These are phyloP conservation scores for Apocrypta bakeri DNA, from an alignment of 1,140 invertebrate genomes.

Conservation along the genomic window DNA sequence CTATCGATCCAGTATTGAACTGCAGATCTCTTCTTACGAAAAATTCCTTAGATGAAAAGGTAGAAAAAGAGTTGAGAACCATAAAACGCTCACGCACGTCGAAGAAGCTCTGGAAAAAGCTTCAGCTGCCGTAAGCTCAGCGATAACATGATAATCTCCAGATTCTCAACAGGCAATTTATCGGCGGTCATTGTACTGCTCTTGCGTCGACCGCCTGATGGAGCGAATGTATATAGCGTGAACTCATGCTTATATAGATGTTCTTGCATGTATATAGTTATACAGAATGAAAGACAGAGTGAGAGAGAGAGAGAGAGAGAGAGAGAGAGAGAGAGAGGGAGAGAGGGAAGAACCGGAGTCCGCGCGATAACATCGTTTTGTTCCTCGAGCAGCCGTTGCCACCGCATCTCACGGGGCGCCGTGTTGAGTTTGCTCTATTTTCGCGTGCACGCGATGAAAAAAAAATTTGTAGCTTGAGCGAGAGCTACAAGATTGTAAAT, in stretches of 20 bases:
- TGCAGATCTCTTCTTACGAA: too few species aligned
- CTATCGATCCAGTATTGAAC: too few species aligned
- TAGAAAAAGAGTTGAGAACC: too few species aligned
- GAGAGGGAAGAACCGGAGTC: neutral
- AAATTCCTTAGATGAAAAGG: too few species aligned
- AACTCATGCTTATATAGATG: neutral
- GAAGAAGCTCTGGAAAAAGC: too few species aligned
- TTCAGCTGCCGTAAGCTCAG: neutral
- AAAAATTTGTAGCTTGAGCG: neutral
- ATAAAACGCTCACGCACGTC: too few species aligned
- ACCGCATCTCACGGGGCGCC: neutral
- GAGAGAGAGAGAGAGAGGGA: neutral
- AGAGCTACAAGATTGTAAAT: neutral
- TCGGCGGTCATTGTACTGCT: conserved; percentile 23
- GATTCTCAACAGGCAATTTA: conserved; percentile 29
- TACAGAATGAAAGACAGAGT: neutral
- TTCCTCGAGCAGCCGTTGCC: neutral
- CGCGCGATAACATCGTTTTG: conserved; percentile 16
- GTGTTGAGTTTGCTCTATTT: neutral
- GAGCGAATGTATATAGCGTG: conserved; percentile 1
- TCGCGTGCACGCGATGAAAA: neutral
- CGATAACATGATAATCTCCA: conserved; percentile 25
- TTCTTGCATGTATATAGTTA: neutral
- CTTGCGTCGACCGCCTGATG: conserved; percentile 7
- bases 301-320: neutral